Evolutionary conservation across 2,888 invertebrate genomes (phyloP).

Genomic region (Napeogenes sylphis): DNA sequence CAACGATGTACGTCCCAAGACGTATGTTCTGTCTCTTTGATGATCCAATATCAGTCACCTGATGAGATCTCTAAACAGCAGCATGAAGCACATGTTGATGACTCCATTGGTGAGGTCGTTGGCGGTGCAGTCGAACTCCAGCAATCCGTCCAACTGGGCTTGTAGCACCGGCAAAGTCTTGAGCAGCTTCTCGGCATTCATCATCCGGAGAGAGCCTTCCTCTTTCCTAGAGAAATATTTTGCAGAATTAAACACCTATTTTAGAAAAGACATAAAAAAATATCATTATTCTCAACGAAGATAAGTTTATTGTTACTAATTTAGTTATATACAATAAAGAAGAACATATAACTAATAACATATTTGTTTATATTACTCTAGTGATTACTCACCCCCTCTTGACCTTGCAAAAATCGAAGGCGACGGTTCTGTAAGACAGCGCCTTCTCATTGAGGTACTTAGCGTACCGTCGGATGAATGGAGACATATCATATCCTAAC

Average conservation of each 20-base stretch:
- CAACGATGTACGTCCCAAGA: too few relatives aligned
- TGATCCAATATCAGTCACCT: slow-evolving; percentile 62
- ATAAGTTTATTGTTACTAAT: too few relatives aligned
- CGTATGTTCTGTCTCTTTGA: not conserved
- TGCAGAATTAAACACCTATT: not conserved
- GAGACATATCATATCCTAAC: slow-evolving; percentile 99
- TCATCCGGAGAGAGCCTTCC: slow-evolving; percentile 96
- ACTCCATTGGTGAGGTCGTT: slow-evolving; percentile 99
- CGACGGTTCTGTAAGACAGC: slow-evolving; percentile 97
- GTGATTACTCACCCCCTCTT: slow-evolving; percentile 90
- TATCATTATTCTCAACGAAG: too few relatives aligned
- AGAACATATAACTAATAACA: not conserved
- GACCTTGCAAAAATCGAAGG: slow-evolving; percentile 99
- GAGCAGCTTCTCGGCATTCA: slow-evolving; percentile 97
- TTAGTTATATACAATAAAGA: not conserved
- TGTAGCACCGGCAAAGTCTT: slow-evolving; percentile 98
- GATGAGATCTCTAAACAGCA: slow-evolving; percentile 99
- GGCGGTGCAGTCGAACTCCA: slow-evolving; percentile 98
- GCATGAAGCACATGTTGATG: slow-evolving; percentile 99
- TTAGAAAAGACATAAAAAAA: too few relatives aligned
- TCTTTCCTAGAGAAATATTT: slow-evolving; percentile 84
- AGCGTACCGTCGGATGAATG: slow-evolving; percentile 98
- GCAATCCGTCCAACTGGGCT: slow-evolving; percentile 94
- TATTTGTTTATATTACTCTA: not conserved
- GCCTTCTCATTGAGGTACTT: slow-evolving; percentile 99